Conservation (phyloP, 2,113 vertebrate genomes). For the Calidris pugnax region DNA sequence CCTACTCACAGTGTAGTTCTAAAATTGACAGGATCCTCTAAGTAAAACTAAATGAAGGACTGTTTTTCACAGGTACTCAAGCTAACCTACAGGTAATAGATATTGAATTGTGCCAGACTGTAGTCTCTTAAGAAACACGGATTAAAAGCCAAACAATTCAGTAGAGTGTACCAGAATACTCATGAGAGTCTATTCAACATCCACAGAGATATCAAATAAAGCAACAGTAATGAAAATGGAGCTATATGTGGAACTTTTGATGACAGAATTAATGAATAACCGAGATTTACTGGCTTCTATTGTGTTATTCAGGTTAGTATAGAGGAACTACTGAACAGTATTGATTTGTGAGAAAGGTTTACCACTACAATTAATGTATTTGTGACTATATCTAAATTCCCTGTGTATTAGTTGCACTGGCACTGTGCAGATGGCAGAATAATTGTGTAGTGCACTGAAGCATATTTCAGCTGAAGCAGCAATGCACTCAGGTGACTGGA, state of each 20-base stretch:
- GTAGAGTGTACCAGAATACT: background rate
- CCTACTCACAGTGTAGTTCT: background rate
- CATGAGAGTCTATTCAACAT: background rate
- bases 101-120: background rate
- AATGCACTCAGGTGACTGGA: background rate
- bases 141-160: background rate
- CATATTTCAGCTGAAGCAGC: background rate
- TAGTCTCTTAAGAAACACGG: background rate
- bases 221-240: background rate
- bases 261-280: background rate
- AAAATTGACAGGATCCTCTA: background rate
- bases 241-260: background rate
- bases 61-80: background rate
- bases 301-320: background rate
- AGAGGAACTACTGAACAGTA: background rate
- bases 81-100: background rate
- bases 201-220: constrained; percentile 5
- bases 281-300: background rate
- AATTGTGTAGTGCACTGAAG: background rate
- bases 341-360: background rate
- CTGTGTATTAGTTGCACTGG: background rate
- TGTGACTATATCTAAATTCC: background rate
- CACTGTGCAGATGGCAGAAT: background rate
- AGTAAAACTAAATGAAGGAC: background rate
- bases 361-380: background rate